These are phyloP conservation scores for Fringilla coelebs DNA, from an alignment of 2,797 vertebrate species.

Conservation along the genomic window DNA sequence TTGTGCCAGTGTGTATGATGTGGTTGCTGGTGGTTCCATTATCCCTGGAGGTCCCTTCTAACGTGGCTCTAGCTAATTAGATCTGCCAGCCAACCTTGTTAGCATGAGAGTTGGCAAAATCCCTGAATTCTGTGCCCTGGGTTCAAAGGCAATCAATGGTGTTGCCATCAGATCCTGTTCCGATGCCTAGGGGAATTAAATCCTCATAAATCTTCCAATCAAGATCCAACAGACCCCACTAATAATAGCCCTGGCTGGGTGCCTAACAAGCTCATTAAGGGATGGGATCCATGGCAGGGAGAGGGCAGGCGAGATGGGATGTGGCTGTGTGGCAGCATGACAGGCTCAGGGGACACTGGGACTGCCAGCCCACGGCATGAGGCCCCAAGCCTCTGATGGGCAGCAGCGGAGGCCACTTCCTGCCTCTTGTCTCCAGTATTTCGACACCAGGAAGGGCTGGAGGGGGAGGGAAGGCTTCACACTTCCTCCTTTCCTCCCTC, in stretches of 20 bases:
- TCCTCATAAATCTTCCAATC: not conserved
- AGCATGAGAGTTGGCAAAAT: not conserved
- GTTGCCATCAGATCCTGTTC: not conserved
- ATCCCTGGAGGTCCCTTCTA: not conserved
- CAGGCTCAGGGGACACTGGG: not conserved
- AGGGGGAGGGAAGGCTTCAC: not conserved
- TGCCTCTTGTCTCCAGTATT: not conserved
- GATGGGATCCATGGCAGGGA: not conserved
- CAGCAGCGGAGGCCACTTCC: not conserved
- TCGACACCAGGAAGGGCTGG: conserved; percentile 37
- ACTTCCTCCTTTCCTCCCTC: conserved; percentile 31
- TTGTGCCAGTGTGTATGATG: not conserved
- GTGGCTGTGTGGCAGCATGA: not conserved
- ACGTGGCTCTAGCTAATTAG: not conserved
- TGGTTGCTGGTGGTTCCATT: not conserved
- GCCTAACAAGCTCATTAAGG: not conserved
- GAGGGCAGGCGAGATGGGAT: not conserved
- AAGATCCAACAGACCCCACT: not conserved
- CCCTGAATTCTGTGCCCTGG: not conserved
- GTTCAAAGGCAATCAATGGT: not conserved
- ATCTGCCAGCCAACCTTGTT: not conserved
- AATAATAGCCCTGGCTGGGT: not conserved
- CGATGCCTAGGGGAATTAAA: not conserved
- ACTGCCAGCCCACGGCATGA: not conserved
- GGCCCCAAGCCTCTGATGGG: not conserved